A percentile compares a stretch with the other conserved stretches of the same genome.
Evolutionary conservation across 2,797 vertebrate genomes (phyloP).

Genomic region (Halcyon smyrnensis): DNA sequence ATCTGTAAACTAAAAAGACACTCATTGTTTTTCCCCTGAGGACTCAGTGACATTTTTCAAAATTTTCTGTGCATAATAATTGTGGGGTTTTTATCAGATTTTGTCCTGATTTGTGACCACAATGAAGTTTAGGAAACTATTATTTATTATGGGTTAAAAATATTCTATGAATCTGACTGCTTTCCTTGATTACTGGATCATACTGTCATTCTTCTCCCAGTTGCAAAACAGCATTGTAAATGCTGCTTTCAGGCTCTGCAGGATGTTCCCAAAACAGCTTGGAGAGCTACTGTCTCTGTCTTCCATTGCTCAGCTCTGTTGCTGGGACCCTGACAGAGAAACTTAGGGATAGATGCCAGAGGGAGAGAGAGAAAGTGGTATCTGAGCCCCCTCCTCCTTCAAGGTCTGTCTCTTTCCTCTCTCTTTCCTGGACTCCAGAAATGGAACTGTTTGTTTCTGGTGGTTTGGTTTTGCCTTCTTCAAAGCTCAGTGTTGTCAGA

Average conservation of each 20-base stretch:
- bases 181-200: conserved; percentile 41
- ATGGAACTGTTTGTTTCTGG: background rate
- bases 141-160: conserved; percentile 40
- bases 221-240: background rate
- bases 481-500: background rate
- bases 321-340: background rate
- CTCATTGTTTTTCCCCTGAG: background rate
- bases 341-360: background rate
- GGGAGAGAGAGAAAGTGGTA: background rate
- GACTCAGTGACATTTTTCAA: conserved; percentile 43
- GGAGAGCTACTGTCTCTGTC: background rate
- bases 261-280: background rate
- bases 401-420: background rate
- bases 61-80: conserved; percentile 7
- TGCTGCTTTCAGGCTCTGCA: background rate
- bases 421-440: background rate
- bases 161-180: background rate
- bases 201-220: conserved; percentile 15
- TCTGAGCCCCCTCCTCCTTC: background rate
- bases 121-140: conserved; percentile 48
- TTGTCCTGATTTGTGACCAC: conserved; percentile 5
- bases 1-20: background rate
- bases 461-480: background rate
- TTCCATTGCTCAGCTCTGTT: background rate
- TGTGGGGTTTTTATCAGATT: background rate